Conservation (phyloP, 2,797 vertebrate species). For the Psittacula derbiana region DNA sequence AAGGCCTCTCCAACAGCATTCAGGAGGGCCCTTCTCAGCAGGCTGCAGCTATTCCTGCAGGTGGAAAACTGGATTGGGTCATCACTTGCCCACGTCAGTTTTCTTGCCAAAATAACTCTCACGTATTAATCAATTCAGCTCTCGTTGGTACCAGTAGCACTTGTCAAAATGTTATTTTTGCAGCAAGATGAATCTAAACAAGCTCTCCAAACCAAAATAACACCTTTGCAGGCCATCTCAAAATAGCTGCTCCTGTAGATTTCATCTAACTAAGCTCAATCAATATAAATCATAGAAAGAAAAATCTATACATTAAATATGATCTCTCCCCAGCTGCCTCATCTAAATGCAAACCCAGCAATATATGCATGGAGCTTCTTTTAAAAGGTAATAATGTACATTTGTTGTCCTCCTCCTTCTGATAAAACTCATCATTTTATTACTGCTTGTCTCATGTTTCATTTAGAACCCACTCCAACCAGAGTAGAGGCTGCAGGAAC, state of each 20-base stretch:
- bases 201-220: background rate
- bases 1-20: background rate
- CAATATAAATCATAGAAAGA: background rate
- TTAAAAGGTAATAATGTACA: background rate
- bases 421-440: background rate
- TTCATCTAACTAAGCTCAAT: background rate
- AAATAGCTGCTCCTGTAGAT: background rate
- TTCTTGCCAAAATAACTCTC: background rate
- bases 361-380: background rate
- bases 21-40: background rate
- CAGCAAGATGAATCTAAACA: background rate
- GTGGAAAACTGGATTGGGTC: background rate
- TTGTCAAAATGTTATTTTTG: slow-evolving; percentile 9
- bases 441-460: background rate
- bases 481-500: background rate
- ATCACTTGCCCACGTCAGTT: background rate
- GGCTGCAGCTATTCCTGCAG: background rate
- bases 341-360: background rate
- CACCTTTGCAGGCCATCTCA: background rate
- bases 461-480: background rate
- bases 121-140: background rate
- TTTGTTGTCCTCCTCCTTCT: background rate
- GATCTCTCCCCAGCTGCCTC: background rate
- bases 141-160: background rate
- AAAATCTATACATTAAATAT: background rate